Conservation (phyloP, 2,888 invertebrate species). For the Drosophila prostipennis region DNA sequence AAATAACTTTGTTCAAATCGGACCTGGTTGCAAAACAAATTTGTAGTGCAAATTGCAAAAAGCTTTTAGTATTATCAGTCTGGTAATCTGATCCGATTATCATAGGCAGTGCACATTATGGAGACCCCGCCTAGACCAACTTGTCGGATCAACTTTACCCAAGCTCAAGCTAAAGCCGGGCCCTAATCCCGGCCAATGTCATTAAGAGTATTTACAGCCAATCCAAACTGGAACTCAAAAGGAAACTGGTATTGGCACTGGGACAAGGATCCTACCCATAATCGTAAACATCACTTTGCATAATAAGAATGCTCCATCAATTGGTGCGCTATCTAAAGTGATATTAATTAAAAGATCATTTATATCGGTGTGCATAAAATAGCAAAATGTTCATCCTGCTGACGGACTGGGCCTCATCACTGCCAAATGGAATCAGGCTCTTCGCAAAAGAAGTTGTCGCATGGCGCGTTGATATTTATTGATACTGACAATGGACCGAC, state of each 20-base stretch:
- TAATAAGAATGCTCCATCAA: conserved; percentile 82
- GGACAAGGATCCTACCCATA: conserved; percentile 46
- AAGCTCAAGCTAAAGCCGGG: conserved; percentile 16
- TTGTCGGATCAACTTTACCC: conserved; percentile 30
- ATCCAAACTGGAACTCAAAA: conserved; percentile 42
- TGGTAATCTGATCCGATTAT: conserved; percentile 78
- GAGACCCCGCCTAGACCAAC: conserved; percentile 37
- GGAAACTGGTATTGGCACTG: conserved; percentile 9
- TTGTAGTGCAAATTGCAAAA: conserved; percentile 77
- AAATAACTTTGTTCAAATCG: conserved; percentile 46
- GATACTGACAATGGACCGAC: conserved; percentile 78
- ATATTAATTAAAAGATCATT: conserved; percentile 81
- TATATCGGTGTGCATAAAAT: conserved; percentile 80
- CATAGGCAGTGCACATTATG: conserved; percentile 68
- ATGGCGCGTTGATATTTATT: conserved; percentile 75
- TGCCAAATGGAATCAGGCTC: conserved; percentile 75
- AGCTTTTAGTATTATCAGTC: conserved; percentile 74
- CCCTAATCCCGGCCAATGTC: conserved; percentile 72
- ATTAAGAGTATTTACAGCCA: conserved; percentile 75
- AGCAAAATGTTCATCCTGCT: conserved; percentile 73
- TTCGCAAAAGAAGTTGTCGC: conserved; percentile 69
- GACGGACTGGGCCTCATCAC: conserved; percentile 74
- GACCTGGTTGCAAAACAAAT: conserved; percentile 55
- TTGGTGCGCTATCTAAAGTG: conserved; percentile 77
- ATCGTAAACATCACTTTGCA: conserved; percentile 82